Base-by-base conservation (phyloP, 2,113 vertebrate species). In the Strix aluco region DNA sequence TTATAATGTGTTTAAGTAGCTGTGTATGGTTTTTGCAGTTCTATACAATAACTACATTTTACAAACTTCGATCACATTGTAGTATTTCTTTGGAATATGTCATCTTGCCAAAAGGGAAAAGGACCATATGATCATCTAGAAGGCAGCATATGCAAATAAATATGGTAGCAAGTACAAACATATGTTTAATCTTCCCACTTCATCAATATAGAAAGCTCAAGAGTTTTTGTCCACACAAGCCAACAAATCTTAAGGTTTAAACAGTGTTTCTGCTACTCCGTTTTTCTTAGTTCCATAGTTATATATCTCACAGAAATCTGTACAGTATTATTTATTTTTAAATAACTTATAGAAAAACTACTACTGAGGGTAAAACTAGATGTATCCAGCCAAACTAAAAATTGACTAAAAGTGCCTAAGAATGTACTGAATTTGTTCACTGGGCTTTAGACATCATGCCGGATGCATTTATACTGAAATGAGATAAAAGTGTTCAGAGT, bases 61-160 rank as follows among this genome's bases (percentile, higher is more conserved):
- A 63, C 40, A 90, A 91, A 94, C 93, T 95, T 96, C 57, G 66
- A 91, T 96, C 73, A 80, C 49, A 75, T 87, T 94, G 49, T 89
- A 63, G 6, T 69, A 72, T 92, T 95, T 84, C 70, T 94, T 92
- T 69, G 62, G 84, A 97, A 87, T 81, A 92, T 96, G 66, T 90
- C 36, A 58, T 94, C 84, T 95, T 96, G 91, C 96, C 96, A 97
- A 97, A 97, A 97, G 96, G 96, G 96, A 96, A 75, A 96, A 90
- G n/a, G 70, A 94, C 89, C 96, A 96, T 97, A 96, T 94, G 96
- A 96, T 95, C 84, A 91, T 95, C 93, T 92, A 87, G 81, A 81
- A 97, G 73, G 82, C 66, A 90, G 49, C 94, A 97, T 95, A 97
- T 96, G 96, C 85, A 97, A 97, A 96, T 70, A 92, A 95, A 96